Evolutionary conservation across 2,797 vertebrate species (phyloP), one percentile per base, ranked within the genome.

Genomic region (Decapterus maruadsi): DNA sequence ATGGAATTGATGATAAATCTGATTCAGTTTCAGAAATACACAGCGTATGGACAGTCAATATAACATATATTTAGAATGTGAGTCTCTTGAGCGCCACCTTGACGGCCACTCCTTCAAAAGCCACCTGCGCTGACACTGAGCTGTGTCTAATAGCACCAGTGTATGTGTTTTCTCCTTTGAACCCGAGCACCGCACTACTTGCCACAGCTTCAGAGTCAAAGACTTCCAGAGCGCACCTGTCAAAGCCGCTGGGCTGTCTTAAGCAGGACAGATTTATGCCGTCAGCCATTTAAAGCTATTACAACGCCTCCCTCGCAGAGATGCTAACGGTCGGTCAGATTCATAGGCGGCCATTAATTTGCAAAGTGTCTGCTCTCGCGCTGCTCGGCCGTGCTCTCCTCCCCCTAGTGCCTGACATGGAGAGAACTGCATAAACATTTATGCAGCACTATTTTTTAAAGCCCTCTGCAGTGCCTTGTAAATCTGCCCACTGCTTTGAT

Each of bases 391-490:
- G 7, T 38, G 60, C 76, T 86, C 85, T 86, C 83, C 83, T 81
- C 84, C 93, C 80, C 62, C 75, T 84, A 90, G 95, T 95, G 95
- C 95, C 82, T 93, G 91, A 95, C 95, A 90, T 86, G 82, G 84
- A 93, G 92, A 85, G 11, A 92, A 91, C 93, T 96, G 94, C 94
- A 96, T 96, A 97, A 97, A 98, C 96, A 98, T 96, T 96, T 95
- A 95, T 94, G 91, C 87, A 95, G 95, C 94, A 93, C 93, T 96
- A 94, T 95, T 95, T 95, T 96, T 95, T 95, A 94, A 94, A 94
- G 89, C 93, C 95, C 94, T 95, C 94, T 84, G 83, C 88, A 89
- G 88, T 93, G 94, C 95, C 95, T 90, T 95, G 95, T 96, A 96
- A 95, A 95, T 95, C 90, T 79, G 77, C 89, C 93, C 10, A 62